Conservation (phyloP, 2,888 invertebrate species). For the Metellina segmentata region DNA sequence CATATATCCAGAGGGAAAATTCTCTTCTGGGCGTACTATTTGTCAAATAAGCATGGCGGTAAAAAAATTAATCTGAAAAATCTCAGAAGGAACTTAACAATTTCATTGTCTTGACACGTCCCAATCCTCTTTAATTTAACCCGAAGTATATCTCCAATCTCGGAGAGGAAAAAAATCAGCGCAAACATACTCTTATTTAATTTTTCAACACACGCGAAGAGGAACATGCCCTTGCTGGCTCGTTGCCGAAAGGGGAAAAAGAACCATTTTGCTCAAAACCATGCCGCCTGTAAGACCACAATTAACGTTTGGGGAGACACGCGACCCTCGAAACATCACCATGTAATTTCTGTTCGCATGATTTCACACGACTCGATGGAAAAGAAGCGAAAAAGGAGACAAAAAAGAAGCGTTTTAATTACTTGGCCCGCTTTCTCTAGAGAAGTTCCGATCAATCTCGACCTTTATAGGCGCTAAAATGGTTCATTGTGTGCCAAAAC, state of each 20-base stretch:
- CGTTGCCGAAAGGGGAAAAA: not conserved
- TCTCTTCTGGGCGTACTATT: no score
- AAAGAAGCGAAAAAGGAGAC: not conserved
- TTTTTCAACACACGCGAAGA: constrained; percentile 5
- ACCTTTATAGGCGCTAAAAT: constrained; percentile 36
- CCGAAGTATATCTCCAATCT: not conserved
- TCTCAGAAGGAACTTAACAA: not conserved
- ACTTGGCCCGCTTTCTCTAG: not conserved
- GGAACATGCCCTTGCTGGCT: not conserved
- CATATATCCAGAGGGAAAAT: no score
- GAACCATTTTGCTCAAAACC: not conserved
- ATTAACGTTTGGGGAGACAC: not conserved
- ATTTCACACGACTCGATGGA: not conserved
- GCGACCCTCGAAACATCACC: not conserved
- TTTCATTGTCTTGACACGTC: not conserved
- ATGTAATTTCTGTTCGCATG: not conserved
- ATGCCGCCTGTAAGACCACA: not conserved
- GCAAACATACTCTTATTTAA: not conserved
- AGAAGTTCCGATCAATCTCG: constrained; percentile 15
- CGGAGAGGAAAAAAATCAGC: not conserved
- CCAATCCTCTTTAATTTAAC: not conserved
- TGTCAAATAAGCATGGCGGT: no score
- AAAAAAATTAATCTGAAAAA: no score
- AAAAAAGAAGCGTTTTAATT: constrained; percentile 3
- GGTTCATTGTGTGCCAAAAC: constrained; percentile 39